Percentiles rank a stretch among this genome's conserved stretches.
These are phyloP conservation scores for Tanaodytes sp. DNA, from an alignment of 2,888 invertebrate genomes.

Conservation along the genomic window DNA sequence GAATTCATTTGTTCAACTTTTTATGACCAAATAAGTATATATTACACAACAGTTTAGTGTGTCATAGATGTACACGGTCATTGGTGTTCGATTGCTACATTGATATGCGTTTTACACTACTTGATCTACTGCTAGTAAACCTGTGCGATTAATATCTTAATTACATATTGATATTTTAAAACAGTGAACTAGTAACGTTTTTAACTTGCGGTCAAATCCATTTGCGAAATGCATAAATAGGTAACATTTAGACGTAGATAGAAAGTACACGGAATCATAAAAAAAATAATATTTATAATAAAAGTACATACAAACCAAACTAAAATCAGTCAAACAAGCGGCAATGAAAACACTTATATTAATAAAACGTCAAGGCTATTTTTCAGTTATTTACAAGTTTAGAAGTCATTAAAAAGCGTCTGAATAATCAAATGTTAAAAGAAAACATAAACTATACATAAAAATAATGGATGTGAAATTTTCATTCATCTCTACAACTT, in stretches of 20 bases:
- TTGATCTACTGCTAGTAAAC: conserved; percentile 29
- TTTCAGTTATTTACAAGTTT: too few species aligned
- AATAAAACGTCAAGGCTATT: neutral
- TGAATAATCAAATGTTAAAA: conserved; percentile 21
- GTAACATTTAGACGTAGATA: neutral
- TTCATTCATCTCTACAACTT: conserved; percentile 14
- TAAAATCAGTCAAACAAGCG: conserved; percentile 25
- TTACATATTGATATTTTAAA: conserved; percentile 36
- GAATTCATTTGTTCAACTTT: neutral
- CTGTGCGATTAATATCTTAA: conserved; percentile 35
- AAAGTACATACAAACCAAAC: conserved; percentile 16
- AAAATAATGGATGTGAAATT: too few species aligned
- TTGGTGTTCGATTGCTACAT: conserved; percentile 7
- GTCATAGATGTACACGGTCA: conserved; percentile 6
- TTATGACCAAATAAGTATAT: conserved; percentile 14
- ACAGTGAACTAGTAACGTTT: conserved; percentile 31
- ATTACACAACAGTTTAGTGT: conserved; percentile 7
- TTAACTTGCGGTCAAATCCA: conserved; percentile 33
- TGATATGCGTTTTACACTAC: conserved; percentile 33
- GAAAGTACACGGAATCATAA: neutral
- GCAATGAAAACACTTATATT: neutral
- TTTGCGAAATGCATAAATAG: conserved; percentile 25
- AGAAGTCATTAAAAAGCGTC: conserved; percentile 9
- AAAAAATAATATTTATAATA: conserved; percentile 5
- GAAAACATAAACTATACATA: conserved; percentile 10